Evolutionary conservation across 2,888 invertebrate species (phyloP).

Genomic region (Monoplex corrugatus): DNA sequence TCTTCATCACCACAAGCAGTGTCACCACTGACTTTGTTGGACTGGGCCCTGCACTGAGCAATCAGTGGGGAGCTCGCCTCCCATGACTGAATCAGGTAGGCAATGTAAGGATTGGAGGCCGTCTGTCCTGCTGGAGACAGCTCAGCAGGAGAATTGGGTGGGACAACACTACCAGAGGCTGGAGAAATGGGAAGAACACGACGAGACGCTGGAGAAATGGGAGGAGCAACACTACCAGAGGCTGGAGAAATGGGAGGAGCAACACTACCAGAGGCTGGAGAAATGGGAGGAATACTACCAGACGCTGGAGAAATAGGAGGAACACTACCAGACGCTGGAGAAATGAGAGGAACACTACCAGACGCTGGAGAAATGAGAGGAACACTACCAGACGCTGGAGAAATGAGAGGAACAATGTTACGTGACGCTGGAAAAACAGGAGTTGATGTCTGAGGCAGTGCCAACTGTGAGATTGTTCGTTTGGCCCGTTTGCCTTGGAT

Average conservation of each 20-base stretch:
- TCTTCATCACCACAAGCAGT: neutral
- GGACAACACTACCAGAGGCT: neutral
- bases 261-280: constrained; percentile 25
- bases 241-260: constrained; percentile 51
- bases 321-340: constrained; percentile 25
- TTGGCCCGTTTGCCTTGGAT: neutral
- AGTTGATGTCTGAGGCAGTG: neutral
- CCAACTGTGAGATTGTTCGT: neutral
- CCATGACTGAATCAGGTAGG: constrained; percentile 45
- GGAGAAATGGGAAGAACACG: neutral
- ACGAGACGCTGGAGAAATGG: too few relatives aligned
- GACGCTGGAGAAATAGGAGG: constrained; percentile 51
- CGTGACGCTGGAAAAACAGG: neutral
- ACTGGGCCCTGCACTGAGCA: neutral
- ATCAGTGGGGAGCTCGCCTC: neutral
- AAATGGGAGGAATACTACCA: constrained; percentile 44
- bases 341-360: constrained; percentile 43
- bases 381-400: constrained; percentile 25
- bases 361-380: constrained; percentile 50
- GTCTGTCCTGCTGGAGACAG: constrained; percentile 6
- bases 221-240: neutral
- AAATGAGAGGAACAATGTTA: constrained; percentile 44
- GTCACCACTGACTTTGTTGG: neutral
- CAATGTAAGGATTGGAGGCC: constrained; percentile 44
- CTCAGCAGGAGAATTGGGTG: constrained; percentile 48